Evolutionary conservation across 1,140 invertebrate genomes (phyloP).

Genomic region (Cotesia chilonis): DNA sequence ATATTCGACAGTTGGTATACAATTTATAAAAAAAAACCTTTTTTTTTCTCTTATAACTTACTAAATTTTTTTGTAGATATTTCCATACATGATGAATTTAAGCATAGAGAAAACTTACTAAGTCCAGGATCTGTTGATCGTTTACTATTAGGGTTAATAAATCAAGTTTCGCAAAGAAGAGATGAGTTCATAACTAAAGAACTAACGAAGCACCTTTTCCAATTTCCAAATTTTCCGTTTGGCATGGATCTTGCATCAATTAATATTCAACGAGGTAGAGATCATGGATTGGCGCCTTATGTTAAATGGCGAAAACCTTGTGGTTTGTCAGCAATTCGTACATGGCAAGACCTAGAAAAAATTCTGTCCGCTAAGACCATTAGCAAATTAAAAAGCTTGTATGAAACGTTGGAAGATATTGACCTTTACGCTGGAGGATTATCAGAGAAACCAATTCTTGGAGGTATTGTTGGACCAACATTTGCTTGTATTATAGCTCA

Average conservation of each 20-base stretch:
- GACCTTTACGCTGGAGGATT: slow-evolving; percentile 92
- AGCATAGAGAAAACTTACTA: slow-evolving; percentile 69
- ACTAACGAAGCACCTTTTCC: slow-evolving; percentile 88
- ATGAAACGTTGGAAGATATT: slow-evolving; percentile 82
- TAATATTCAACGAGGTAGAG: slow-evolving; percentile 88
- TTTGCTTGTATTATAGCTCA: slow-evolving; percentile 96
- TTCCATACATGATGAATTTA: slow-evolving; percentile 79
- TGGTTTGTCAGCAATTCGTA: slow-evolving; percentile 74
- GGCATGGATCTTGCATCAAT: slow-evolving; percentile 90
- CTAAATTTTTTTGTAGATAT: slow-evolving; percentile 70
- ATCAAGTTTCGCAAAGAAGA: slow-evolving; percentile 79
- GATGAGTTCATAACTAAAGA: slow-evolving; percentile 86
- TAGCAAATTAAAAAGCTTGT: slow-evolving; percentile 72
- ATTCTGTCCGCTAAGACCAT: slow-evolving; percentile 75
- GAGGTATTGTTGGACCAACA: slow-evolving; percentile 91
- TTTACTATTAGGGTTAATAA: slow-evolving; percentile 78
- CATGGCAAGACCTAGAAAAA: slow-evolving; percentile 79
- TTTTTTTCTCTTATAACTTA: neutral
- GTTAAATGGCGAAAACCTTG: slow-evolving; percentile 84
- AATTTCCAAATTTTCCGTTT: slow-evolving; percentile 74
- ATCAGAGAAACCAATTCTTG: slow-evolving; percentile 80
- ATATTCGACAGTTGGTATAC: slow-evolving; percentile 71
- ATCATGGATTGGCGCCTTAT: slow-evolving; percentile 89
- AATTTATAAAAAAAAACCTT: neutral
- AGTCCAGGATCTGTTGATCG: slow-evolving; percentile 81